Evolutionary conservation across 2,797 vertebrate species (phyloP).

Genomic region (Thaleichthys pacificus): DNA sequence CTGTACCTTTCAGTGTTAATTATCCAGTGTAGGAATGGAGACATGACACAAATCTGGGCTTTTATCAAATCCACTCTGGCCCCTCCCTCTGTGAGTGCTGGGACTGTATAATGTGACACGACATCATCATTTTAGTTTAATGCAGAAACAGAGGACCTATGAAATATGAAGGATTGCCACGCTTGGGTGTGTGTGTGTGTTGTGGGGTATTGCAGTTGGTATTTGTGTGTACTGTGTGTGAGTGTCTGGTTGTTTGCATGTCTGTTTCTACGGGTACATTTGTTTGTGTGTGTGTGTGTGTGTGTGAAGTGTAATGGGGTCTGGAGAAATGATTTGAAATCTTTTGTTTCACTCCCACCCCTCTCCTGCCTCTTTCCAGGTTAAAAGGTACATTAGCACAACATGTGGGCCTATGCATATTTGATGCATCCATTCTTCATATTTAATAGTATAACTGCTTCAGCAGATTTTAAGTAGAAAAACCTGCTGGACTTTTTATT

Average conservation of each 20-base stretch:
- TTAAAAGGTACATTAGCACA: conserved; percentile 64
- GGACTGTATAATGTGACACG: conserved; percentile 71
- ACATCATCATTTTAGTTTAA: conserved; percentile 68
- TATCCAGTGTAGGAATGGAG: conserved; percentile 64
- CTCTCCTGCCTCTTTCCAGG: conserved; percentile 27
- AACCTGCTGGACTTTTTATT: conserved; percentile 47
- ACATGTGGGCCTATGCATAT: conserved; percentile 64
- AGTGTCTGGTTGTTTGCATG: not conserved
- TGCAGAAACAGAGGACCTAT: conserved; percentile 70
- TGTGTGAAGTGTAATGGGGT: conserved; percentile 12
- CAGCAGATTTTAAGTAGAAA: conserved; percentile 57
- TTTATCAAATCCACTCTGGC: conserved; percentile 32
- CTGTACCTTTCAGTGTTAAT: conserved; percentile 74
- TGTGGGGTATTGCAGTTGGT: not conserved
- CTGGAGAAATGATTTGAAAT: not conserved
- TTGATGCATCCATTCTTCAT: conserved; percentile 62
- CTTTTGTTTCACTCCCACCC: conserved; percentile 29
- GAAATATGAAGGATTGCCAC: conserved; percentile 66
- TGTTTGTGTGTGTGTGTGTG: not conserved
- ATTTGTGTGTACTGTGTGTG: conserved; percentile 2
- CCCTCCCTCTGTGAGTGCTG: conserved; percentile 38
- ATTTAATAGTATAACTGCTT: conserved; percentile 61
- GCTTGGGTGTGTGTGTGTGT: conserved; percentile 13
- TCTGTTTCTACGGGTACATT: not conserved
- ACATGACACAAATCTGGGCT: conserved; percentile 74